Percentiles rank a stretch among this genome's conserved stretches.
Conservation (phyloP, 2,888 invertebrate species). For the Steinernema carpocapsae region DNA sequence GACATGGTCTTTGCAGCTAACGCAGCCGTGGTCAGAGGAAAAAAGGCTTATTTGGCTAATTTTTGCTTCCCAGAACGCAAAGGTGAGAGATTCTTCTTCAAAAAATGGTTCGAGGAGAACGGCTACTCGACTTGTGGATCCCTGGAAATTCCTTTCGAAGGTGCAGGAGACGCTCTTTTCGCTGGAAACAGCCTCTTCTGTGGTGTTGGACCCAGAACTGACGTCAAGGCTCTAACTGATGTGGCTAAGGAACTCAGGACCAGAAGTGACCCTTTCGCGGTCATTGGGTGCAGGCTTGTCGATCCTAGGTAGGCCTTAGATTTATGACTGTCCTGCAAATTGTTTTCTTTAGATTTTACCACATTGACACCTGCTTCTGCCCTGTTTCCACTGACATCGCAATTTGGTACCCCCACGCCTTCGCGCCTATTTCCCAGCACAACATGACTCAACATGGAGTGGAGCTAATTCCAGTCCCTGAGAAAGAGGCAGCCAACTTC, state of each 20-base stretch:
- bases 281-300: conserved; percentile 61
- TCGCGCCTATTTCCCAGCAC: conserved; percentile 58
- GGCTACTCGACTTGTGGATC: conserved; percentile 60
- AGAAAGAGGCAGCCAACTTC: conserved; percentile 63
- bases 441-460: conserved; percentile 53
- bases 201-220: conserved; percentile 64
- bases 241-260: conserved; percentile 47
- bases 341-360: conserved; percentile 67
- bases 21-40: conserved; percentile 64
- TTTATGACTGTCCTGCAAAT: neutral
- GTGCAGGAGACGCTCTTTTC: conserved; percentile 66
- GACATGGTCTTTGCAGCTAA: conserved; percentile 68
- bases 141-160: conserved; percentile 65
- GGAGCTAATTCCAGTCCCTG: conserved; percentile 48
- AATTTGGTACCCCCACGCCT: conserved; percentile 63
- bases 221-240: conserved; percentile 53
- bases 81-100: conserved; percentile 61
- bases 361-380: conserved; percentile 67
- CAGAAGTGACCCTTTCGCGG: conserved; percentile 51
- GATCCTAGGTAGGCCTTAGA: conserved; percentile 58
- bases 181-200: conserved; percentile 56
- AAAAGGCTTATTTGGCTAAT: conserved; percentile 64
- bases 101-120: conserved; percentile 56
- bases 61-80: conserved; percentile 60
- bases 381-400: conserved; percentile 62